Evolutionary conservation across 2,113 vertebrate genomes (phyloP).

Genomic region (Albula glossodonta): DNA sequence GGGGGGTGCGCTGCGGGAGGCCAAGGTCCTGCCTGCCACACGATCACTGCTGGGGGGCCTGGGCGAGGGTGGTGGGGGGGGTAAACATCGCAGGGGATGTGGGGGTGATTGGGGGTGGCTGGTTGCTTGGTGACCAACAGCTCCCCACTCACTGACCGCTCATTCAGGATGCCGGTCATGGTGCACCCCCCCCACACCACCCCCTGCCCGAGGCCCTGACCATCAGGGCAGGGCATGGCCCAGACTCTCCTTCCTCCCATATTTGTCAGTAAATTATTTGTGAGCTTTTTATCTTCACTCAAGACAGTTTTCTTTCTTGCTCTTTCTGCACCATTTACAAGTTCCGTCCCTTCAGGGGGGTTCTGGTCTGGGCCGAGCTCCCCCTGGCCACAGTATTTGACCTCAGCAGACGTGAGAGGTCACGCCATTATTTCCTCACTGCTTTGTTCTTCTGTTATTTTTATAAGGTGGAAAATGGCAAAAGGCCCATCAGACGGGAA

Average conservation of each 20-base stretch:
- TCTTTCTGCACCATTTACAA: slow-evolving; percentile 73
- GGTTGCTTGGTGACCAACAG: background rate
- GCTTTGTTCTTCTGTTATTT: too few species aligned
- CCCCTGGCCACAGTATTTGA: too few species aligned
- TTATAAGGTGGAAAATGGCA: too few species aligned
- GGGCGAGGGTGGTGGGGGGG: background rate
- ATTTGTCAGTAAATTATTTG: slow-evolving; percentile 81
- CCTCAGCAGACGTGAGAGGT: too few species aligned
- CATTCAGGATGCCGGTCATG: background rate
- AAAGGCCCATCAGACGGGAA: too few species aligned
- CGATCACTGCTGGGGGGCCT: too few species aligned
- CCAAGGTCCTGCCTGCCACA: slow-evolving; percentile 40
- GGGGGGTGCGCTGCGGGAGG: slow-evolving; percentile 57
- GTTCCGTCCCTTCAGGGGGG: too few species aligned
- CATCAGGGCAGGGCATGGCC: background rate
- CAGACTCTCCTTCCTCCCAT: slow-evolving; percentile 53
- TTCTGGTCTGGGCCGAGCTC: too few species aligned
- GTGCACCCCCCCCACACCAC: background rate
- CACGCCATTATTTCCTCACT: too few species aligned
- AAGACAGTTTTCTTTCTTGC: slow-evolving; percentile 71
- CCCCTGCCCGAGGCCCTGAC: background rate
- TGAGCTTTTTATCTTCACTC: slow-evolving; percentile 75
- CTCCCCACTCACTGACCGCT: background rate
- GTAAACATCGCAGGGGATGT: background rate
- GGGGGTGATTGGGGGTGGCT: background rate